Base-by-base conservation (phyloP, 2,888 invertebrate species). In the Drosophila multiciliata region DNA sequence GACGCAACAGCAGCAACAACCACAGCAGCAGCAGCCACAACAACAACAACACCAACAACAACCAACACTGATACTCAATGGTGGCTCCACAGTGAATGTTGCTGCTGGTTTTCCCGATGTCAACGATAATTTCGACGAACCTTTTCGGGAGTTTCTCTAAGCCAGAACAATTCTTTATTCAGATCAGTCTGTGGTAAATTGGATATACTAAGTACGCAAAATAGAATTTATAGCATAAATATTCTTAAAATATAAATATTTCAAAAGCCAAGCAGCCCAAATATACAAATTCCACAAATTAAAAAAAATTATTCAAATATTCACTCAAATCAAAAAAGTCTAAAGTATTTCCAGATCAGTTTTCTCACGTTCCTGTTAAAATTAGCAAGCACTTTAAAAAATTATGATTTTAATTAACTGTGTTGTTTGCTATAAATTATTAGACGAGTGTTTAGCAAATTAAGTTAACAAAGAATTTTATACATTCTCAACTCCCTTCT, bases 81-180 rank as follows among this genome's bases (percentile, higher is more conserved):
- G 81, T 20, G 66, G 78, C 20, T 60, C 73, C 32, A 61, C 75
- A 15, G 60, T 79, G 11, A 67, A 53, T 48, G 80, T 74, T 2
- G 59, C 65, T 0, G 73, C 55, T 26, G 67, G 63, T 50, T 91
- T 92, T 66, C 66, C 89, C 4, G 91, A 91, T 81, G 91, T 90
- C 63, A 91, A 91, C 73, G 92, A 91, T 73, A 92, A 90, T 75
- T 92, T 90, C 66, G 92, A 93, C 68, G 93, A 93, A 72, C 92
- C 92, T 12, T 92, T 93, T 79, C 90, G 92, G 77, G 93, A 92
- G 76, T 93, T 92, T 76, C 84, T 93, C 65, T 92, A 92, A 92
- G 75, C n/a, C 38, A 15, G 45, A 23, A 15, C 33, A 23, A 1
- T 17, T 23, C 9, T 23, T 33, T 29, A 32, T 29, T 55, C 40